These are phyloP conservation scores for Temnothorax ravouxi DNA, from an alignment of 2,888 invertebrate genomes.

Conservation along the genomic window DNA sequence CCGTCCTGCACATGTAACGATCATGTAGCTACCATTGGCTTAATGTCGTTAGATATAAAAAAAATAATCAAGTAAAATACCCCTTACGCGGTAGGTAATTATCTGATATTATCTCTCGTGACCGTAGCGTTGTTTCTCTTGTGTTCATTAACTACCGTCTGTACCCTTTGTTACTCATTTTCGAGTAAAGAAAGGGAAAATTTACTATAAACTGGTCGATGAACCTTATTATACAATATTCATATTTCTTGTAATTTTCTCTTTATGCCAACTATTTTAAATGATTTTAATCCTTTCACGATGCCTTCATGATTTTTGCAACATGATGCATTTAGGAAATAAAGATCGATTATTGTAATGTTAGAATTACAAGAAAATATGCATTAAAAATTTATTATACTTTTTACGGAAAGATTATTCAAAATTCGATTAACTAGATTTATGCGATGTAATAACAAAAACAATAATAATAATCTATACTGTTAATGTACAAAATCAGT, in stretches of 20 bases:
- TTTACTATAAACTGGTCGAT: neutral
- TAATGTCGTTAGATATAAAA: neutral
- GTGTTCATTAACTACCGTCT: slow-evolving; percentile 7
- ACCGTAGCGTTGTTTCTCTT: neutral
- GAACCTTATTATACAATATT: neutral
- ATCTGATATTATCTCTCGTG: slow-evolving; percentile 32
- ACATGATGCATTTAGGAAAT: neutral
- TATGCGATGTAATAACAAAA: neutral
- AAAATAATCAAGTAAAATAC: slow-evolving; percentile 24
- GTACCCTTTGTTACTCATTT: slow-evolving; percentile 3
- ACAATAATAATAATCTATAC: neutral
- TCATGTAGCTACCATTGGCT: neutral
- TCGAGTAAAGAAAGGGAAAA: neutral
- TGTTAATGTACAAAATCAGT: neutral
- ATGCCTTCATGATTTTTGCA: neutral
- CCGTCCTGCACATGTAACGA: neutral
- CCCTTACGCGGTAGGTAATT: neutral
- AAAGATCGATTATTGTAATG: neutral
- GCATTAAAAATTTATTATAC: neutral
- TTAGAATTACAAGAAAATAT: neutral
- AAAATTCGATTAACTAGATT: neutral
- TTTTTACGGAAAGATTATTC: neutral
- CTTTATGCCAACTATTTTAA: neutral
- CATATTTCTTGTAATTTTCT: neutral
- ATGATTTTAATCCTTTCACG: neutral